Conservation (phyloP, 2,113 vertebrate genomes). For the Calyptommatus sinebrachiatus region DNA sequence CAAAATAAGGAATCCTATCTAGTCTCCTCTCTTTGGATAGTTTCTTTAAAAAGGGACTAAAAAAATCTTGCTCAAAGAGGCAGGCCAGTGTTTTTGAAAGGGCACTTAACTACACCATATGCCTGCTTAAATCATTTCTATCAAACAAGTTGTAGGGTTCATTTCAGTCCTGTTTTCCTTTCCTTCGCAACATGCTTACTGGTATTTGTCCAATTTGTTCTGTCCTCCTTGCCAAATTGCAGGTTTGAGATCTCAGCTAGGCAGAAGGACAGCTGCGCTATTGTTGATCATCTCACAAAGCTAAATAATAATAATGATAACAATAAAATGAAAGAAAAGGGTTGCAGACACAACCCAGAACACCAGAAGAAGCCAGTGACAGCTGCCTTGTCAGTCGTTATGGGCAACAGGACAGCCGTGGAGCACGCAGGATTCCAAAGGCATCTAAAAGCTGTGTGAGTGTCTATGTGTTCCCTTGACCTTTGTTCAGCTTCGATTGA, state of each 20-base stretch:
- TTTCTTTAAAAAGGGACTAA: neutral
- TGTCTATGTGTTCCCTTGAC: neutral
- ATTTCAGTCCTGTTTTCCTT: constrained; percentile 72
- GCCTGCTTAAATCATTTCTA: constrained; percentile 74
- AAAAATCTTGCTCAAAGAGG: constrained; percentile 33
- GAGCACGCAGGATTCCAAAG: neutral
- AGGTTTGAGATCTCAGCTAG: constrained; percentile 73
- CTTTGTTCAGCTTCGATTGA: neutral
- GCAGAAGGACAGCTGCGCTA: constrained; percentile 69
- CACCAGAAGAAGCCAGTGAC: neutral
- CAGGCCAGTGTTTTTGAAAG: constrained; percentile 77
- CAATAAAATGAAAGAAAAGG: constrained; percentile 27
- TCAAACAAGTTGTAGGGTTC: constrained; percentile 76
- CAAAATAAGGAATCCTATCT: constrained; percentile 45
- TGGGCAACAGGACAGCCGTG: neutral
- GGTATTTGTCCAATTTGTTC: constrained; percentile 75
- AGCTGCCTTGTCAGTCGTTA: constrained; percentile 13
- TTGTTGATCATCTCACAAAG: constrained; percentile 55
- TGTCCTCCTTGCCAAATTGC: constrained; percentile 71
- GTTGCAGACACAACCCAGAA: constrained; percentile 45
- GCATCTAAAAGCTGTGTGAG: neutral
- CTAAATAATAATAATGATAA: neutral
- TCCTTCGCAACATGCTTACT: constrained; percentile 72
- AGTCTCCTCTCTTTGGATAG: constrained; percentile 61
- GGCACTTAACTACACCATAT: constrained; percentile 78